Evolutionary conservation across 2,797 vertebrate species (phyloP).

Genomic region (Poecilia wingei): DNA sequence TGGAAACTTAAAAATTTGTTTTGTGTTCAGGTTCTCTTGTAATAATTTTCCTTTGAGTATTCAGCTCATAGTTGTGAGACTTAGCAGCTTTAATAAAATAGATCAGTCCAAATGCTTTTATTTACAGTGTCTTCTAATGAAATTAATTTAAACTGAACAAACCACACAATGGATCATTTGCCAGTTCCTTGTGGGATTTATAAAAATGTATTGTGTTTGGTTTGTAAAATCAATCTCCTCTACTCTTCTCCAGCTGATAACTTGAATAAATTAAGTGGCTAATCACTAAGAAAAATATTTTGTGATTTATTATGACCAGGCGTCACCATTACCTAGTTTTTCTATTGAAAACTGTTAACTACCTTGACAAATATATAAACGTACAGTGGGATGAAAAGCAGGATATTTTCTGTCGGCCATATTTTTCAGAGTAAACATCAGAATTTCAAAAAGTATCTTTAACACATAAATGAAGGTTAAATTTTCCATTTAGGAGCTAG

Average conservation of each 20-base stretch:
- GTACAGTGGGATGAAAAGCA: background rate
- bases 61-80: background rate
- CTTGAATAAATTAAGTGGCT: background rate
- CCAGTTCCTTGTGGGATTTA: background rate
- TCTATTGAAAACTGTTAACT: background rate
- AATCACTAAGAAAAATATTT: background rate
- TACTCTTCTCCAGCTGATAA: background rate
- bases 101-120: background rate
- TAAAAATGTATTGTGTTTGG: background rate
- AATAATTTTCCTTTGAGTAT: background rate
- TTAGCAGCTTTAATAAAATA: background rate
- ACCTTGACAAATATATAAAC: background rate
- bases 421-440: background rate
- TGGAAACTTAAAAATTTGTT: background rate
- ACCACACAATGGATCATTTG: background rate
- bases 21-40: background rate
- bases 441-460: background rate
- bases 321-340: background rate
- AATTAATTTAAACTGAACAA: background rate
- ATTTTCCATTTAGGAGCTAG: background rate
- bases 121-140: background rate
- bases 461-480: background rate
- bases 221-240: background rate
- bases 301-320: background rate
- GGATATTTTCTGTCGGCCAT: background rate